Evolutionary conservation across 2,888 invertebrate genomes (phyloP).

Genomic region (Tipula helvola): DNA sequence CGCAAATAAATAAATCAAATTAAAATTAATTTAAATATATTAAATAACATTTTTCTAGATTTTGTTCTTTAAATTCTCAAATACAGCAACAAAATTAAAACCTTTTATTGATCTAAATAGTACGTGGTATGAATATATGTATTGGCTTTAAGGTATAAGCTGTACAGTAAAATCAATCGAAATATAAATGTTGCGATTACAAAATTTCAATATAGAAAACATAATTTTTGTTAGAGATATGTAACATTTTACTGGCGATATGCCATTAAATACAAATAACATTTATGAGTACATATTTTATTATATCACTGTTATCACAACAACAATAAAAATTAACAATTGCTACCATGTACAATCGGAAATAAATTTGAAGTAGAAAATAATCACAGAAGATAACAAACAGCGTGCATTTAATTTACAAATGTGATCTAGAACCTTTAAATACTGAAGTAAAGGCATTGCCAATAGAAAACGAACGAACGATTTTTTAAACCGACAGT

Average conservation of each 20-base stretch:
- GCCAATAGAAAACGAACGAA: no score
- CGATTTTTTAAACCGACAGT: no score
- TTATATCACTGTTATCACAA: no score
- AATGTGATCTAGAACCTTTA: no score
- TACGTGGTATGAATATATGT: background rate
- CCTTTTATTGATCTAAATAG: background rate
- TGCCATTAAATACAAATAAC: no score
- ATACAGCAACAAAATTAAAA: background rate
- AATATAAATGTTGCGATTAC: background rate
- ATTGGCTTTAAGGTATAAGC: background rate
- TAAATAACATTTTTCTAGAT: background rate
- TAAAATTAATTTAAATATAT: conserved; percentile 4
- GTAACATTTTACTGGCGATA: background rate
- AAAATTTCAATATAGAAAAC: background rate
- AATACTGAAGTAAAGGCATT: no score
- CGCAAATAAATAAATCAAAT: background rate
- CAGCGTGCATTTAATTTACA: no score
- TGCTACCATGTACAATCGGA: no score
- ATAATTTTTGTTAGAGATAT: background rate
- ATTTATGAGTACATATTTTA: no score
- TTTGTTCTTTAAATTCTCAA: background rate
- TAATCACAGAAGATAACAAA: no score
- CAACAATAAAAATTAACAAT: no score
- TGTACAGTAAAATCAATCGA: background rate
- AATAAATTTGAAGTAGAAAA: no score